phyloP scores from a whole-genome alignment of 2,888 invertebrate species.

The Thereva nobilitata region DNA sequence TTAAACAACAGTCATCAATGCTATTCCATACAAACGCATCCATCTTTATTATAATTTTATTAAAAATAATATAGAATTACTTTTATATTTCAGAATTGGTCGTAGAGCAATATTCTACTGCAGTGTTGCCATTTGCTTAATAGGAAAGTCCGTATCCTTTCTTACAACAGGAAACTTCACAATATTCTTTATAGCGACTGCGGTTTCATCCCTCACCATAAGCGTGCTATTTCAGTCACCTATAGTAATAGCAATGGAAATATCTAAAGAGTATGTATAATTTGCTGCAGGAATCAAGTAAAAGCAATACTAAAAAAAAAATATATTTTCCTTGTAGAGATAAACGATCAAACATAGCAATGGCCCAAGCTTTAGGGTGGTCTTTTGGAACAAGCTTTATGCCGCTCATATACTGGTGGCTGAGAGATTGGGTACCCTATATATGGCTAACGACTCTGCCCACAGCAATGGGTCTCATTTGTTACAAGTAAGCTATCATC shows the following conservation, averaged over 20 bases:
- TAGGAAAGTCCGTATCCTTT: slow-evolving; percentile 57
- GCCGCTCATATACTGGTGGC: slow-evolving; percentile 61
- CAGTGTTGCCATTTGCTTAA: slow-evolving; percentile 56
- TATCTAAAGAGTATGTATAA: slow-evolving; percentile 58
- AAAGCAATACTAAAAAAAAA: too few relatives aligned
- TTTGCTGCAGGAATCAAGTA: neutral
- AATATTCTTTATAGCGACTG: slow-evolving; percentile 57
- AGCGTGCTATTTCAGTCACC: slow-evolving; percentile 60
- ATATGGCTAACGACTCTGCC: slow-evolving; percentile 61
- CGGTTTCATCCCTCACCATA: slow-evolving; percentile 59
- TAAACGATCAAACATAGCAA: slow-evolving; percentile 60
- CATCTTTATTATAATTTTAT: too few relatives aligned
- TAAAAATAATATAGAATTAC: neutral
- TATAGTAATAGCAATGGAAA: slow-evolving; percentile 62
- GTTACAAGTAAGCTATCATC: slow-evolving; percentile 56
- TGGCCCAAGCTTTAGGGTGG: slow-evolving; percentile 62
- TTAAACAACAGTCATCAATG: too few relatives aligned
- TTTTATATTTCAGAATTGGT: slow-evolving; percentile 57
- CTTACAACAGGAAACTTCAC: slow-evolving; percentile 56
- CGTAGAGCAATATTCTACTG: slow-evolving; percentile 60
- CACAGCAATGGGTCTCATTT: slow-evolving; percentile 56
- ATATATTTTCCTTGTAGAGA: slow-evolving; percentile 49
- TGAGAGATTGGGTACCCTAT: slow-evolving; percentile 60
- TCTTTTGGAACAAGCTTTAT: slow-evolving; percentile 60
- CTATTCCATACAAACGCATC: too few relatives aligned